These are phyloP conservation scores for Heteromurus nitidus DNA, from an alignment of 2,888 invertebrate genomes.

Conservation along the genomic window DNA sequence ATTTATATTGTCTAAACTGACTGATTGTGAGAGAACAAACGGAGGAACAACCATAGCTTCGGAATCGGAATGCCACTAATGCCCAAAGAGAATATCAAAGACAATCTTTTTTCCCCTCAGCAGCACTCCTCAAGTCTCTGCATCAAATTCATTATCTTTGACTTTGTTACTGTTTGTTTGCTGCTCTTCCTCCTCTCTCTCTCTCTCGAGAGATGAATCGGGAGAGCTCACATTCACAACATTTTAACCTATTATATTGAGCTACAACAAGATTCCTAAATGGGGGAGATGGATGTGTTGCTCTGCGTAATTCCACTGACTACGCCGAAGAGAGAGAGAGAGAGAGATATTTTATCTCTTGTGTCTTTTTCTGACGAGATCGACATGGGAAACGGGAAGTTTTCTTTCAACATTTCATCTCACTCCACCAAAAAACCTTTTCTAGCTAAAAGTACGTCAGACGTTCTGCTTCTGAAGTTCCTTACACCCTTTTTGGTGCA, in stretches of 20 bases:
- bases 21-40: neutral
- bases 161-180: conserved; percentile 29
- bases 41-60: neutral
- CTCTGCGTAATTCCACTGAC: too few relatives aligned
- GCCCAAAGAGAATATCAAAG: conserved; percentile 14
- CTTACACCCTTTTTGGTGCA: conserved; percentile 6
- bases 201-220: conserved; percentile 29
- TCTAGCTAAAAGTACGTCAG: conserved; percentile 1
- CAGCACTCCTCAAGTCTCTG: conserved; percentile 31
- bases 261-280: conserved; percentile 23
- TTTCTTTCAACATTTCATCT: conserved; percentile 54
- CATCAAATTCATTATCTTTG: conserved; percentile 66
- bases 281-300: conserved; percentile 41
- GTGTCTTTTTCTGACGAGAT: conserved; percentile 50
- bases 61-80: neutral
- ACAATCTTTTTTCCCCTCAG: conserved; percentile 42
- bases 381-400: conserved; percentile 62
- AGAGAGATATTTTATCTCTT: conserved; percentile 62
- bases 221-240: conserved; percentile 17
- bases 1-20: neutral
- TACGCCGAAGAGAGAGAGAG: conserved; percentile 18
- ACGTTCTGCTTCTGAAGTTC: neutral
- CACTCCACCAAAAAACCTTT: neutral
- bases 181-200: conserved; percentile 9
- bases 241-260: conserved; percentile 40